A percentile compares a stretch with the other conserved stretches of the same genome.
These are phyloP conservation scores for Metaphire vulgaris DNA, from an alignment of 1,140 invertebrate species.

Conservation along the genomic window DNA sequence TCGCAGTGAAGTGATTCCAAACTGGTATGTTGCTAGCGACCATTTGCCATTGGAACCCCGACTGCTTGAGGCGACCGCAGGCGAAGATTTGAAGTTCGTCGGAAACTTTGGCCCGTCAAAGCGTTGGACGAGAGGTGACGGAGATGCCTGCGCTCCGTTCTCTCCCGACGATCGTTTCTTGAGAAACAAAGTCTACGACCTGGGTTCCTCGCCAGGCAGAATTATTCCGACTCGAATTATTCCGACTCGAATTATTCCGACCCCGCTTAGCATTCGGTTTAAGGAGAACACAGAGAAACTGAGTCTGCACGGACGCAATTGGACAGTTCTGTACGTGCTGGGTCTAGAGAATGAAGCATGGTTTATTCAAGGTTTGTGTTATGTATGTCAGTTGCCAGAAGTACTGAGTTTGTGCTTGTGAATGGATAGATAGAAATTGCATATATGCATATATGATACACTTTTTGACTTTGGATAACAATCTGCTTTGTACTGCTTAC, in stretches of 20 bases:
- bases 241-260: too few species aligned
- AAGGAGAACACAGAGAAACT: background rate
- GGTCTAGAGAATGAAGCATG: too few species aligned
- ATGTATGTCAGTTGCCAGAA: too few species aligned
- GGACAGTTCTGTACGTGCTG: too few species aligned
- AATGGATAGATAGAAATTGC: too few species aligned
- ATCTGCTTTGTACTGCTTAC: too few species aligned
- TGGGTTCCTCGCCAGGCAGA: too few species aligned
- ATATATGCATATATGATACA: too few species aligned
- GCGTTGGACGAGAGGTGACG: background rate
- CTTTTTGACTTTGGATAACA: too few species aligned
- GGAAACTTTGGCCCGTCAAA: background rate
- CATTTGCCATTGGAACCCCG: background rate
- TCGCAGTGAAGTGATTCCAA: conserved; percentile 12
- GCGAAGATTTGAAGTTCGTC: conserved; percentile 5
- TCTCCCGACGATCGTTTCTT: background rate
- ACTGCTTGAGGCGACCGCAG: background rate
- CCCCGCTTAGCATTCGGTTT: background rate
- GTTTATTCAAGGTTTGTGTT: too few species aligned
- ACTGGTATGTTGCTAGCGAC: conserved; percentile 7
- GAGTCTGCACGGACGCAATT: background rate
- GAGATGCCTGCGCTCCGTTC: background rate
- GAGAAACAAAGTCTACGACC: background rate
- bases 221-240: too few species aligned
- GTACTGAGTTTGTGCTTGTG: too few species aligned